Evolutionary conservation across 2,113 vertebrate species (phyloP).

Genomic region (Hemibagrus wyckioides): DNA sequence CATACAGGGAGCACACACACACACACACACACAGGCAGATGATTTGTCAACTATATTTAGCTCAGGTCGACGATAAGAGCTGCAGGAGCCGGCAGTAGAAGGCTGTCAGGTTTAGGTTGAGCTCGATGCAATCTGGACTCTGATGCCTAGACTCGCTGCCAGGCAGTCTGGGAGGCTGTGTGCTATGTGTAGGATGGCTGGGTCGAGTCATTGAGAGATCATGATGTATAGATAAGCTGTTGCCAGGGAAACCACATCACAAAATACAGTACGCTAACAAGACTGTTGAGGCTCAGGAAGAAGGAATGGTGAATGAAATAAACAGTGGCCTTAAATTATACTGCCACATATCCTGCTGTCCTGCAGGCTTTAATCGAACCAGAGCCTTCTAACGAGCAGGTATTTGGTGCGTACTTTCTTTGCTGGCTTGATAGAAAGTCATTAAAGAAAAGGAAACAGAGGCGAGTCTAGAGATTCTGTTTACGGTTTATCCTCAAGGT

Average conservation of each 20-base stretch:
- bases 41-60: conserved; percentile 52
- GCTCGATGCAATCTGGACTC: conserved; percentile 41
- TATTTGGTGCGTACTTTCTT: background rate
- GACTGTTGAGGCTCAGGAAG: background rate
- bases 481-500: too few relatives aligned
- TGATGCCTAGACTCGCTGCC: conserved; percentile 15
- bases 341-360: background rate
- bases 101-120: conserved; percentile 40
- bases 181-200: conserved; percentile 30
- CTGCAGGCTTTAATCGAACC: background rate
- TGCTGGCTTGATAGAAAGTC: background rate
- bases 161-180: conserved; percentile 28
- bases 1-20: conserved; percentile 24
- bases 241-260: conserved; percentile 45
- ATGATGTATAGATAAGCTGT: conserved; percentile 47
- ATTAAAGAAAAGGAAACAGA: background rate
- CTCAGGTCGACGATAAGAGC: conserved; percentile 43
- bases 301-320: conserved; percentile 10
- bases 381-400: background rate
- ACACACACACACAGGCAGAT: conserved; percentile 12
- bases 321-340: background rate
- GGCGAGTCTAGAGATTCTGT: background rate
- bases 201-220: conserved; percentile 32
- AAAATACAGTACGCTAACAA: conserved; percentile 8
- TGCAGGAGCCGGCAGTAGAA: conserved; percentile 33